phyloP scores from a whole-genome alignment of 2,888 invertebrate genomes.

The Eumerus sabulonum region DNA sequence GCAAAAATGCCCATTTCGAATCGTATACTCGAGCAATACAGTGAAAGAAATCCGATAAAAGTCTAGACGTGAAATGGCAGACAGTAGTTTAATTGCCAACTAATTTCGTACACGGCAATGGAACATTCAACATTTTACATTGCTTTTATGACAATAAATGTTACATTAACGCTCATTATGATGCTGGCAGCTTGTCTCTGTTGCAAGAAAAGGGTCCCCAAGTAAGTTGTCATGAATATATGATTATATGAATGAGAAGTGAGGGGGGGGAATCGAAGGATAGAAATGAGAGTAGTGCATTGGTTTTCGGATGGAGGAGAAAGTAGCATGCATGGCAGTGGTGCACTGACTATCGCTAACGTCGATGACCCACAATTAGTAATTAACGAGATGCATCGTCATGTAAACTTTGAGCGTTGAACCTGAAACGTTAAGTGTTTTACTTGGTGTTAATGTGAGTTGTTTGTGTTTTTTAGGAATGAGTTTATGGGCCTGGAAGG shows the following conservation, averaged over 20 bases:
- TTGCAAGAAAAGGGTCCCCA: conserved; percentile 86
- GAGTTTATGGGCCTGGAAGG: conserved; percentile 86
- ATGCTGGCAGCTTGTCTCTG: conserved; percentile 85
- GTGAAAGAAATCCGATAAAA: conserved; percentile 23
- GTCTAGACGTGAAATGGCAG: conserved; percentile 50
- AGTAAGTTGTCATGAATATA: conserved; percentile 81
- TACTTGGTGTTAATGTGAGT: conserved; percentile 28
- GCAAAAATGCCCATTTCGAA: neutral
- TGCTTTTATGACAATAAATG: conserved; percentile 76
- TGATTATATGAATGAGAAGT: no score
- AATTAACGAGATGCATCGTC: conserved; percentile 30
- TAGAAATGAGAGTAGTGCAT: no score
- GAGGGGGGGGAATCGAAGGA: no score
- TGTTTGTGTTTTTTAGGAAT: conserved; percentile 78
- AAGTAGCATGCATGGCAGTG: conserved; percentile 40
- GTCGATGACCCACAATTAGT: conserved; percentile 58
- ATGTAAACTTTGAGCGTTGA: conserved; percentile 12
- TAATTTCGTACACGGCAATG: conserved; percentile 69
- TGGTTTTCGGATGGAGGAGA: conserved; percentile 35
- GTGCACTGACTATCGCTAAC: conserved; percentile 44
- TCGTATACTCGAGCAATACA: conserved; percentile 1
- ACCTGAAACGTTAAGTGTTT: conserved; percentile 14
- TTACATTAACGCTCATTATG: conserved; percentile 79
- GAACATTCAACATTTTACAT: conserved; percentile 71
- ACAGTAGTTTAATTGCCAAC: conserved; percentile 59